Base-by-base conservation (phyloP, 2,797 vertebrate species). In the Epinephelus malabaricus region DNA sequence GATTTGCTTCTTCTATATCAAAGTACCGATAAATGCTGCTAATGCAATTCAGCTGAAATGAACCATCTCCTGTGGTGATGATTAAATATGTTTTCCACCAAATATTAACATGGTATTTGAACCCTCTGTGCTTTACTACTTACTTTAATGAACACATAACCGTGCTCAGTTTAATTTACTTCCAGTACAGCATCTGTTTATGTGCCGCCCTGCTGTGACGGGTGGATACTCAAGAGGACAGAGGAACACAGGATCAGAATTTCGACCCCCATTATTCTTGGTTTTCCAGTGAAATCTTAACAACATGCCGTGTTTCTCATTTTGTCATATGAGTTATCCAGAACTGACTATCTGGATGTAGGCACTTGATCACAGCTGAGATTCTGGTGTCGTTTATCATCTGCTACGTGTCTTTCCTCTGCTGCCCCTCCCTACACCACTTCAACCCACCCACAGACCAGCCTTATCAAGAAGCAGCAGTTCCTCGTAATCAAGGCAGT, bases 401-500 rank as follows among this genome's bases (percentile, higher is more conserved):
- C 38, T 50, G 2, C 70, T 62, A 30, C 4, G 6, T 27, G 46
- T 59, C 2, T 64, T 59, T 55, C 64, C 61, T 27, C 23, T 7
- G 45, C 43, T 21, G 4, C 68, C 27, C 60, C 4, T 63, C 2
- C 46, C 13, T 12, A 13, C 53, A 27, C 18, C 14, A 4, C 59
- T 56, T 3, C 50, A 64, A 19, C n/a, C 69, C 51, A 5, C 67
- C 55, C 64, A 70, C 63, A 47, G 17, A 58, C 13, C 10, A 40
- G 66, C 50, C 75, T 86, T 67, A 88, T 84, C 84, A 81, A 82
- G 84, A 72, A 63, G 27, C 73, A 63, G 63, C 43, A 25, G 79
- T 25, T 88, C 46, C 75, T 83, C 25, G 2, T 89, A 84, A 92
- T 90, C 82, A 86, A 87, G 68, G 61, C 78, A 74, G 71, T n/a